phyloP scores from a whole-genome alignment of 2,113 vertebrate species.

The Cebidichthys violaceus region DNA sequence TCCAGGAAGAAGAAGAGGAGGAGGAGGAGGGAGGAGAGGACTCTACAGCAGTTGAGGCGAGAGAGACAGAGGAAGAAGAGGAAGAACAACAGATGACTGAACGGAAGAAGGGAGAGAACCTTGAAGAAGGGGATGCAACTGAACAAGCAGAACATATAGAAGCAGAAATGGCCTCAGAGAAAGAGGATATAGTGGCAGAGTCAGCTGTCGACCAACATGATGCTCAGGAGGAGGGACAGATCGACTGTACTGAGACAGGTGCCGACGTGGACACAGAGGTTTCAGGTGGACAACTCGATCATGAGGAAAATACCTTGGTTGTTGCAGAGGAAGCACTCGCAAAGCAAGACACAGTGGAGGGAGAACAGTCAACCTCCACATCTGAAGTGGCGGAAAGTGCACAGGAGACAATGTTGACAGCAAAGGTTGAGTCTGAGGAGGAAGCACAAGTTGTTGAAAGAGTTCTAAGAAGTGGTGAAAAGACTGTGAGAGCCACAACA shows the following conservation, averaged over 20 bases:
- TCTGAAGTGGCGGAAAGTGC: not conserved
- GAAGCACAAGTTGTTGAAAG: constrained; percentile 22
- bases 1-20: not conserved
- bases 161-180: not conserved
- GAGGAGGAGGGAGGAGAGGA: not conserved
- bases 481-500: constrained; percentile 9
- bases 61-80: not conserved
- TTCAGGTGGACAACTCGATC: not conserved
- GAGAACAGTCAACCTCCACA: not conserved
- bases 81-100: not conserved
- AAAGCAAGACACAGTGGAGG: not conserved
- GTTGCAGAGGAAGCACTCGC: not conserved
- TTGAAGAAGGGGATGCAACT: not conserved
- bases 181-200: not conserved
- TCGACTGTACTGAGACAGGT: not conserved
- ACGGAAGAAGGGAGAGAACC: not conserved
- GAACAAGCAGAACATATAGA: not conserved
- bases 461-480: constrained; percentile 34
- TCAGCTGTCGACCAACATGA: not conserved
- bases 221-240: not conserved
- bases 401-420: not conserved
- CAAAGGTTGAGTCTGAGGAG: not conserved
- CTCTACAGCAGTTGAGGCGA: not conserved
- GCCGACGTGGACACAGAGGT: not conserved
- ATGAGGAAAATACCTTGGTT: not conserved